Evolutionary conservation across 2,888 invertebrate genomes (phyloP).

Genomic region (Pyrrhia umbra): DNA sequence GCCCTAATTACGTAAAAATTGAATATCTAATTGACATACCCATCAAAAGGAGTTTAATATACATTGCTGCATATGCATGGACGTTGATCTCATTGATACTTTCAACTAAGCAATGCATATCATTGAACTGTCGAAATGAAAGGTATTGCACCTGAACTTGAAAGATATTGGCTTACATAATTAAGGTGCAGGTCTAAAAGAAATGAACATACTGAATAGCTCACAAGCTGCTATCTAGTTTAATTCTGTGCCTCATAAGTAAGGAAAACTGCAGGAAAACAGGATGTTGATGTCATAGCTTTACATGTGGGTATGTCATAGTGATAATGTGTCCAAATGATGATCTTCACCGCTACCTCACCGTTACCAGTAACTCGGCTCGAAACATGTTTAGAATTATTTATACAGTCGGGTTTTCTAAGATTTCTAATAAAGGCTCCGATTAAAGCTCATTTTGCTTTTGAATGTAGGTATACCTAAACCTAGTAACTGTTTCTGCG

Average conservation of each 20-base stretch:
- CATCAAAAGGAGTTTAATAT: no score
- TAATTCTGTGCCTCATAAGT: not conserved
- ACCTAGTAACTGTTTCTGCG: constrained; percentile 23
- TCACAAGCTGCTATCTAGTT: no score
- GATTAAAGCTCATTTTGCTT: constrained; percentile 8
- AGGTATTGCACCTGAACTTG: no score
- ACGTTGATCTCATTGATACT: no score
- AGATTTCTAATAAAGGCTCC: constrained; percentile 5
- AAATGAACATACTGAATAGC: no score
- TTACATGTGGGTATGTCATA: constrained; percentile 23
- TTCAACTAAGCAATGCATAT: no score
- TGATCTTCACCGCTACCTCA: constrained; percentile 14
- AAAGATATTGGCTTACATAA: no score
- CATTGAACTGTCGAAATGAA: no score
- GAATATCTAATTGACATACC: no score
- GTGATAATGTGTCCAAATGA: constrained; percentile 33
- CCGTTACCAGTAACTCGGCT: constrained; percentile 16
- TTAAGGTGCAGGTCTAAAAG: no score
- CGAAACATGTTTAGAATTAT: constrained; percentile 42
- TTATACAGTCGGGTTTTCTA: constrained; percentile 13
- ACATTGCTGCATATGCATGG: no score
- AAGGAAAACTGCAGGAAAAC: not conserved
- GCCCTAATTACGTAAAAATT: no score
- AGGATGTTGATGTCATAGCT: constrained; percentile 32
- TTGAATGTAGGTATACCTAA: constrained; percentile 13